A percentile compares a stretch with the other conserved stretches of the same genome.
Evolutionary conservation across 2,113 vertebrate genomes (phyloP).

Genomic region (Burhinus oedicnemus): DNA sequence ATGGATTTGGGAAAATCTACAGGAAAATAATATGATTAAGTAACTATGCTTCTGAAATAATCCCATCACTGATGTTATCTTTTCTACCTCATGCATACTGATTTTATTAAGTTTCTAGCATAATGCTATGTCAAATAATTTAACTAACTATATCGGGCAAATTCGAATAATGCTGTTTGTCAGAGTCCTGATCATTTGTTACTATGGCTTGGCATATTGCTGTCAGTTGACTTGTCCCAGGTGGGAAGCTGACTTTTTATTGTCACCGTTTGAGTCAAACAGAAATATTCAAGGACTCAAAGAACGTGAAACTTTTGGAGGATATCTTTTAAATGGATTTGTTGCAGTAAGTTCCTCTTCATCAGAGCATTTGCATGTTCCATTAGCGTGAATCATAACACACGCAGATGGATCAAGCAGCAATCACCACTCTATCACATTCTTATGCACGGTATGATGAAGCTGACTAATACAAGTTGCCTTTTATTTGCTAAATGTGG

Average conservation of each 20-base stretch:
- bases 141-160: neutral
- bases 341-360: neutral
- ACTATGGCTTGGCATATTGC: neutral
- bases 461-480: neutral
- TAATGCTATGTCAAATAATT: neutral
- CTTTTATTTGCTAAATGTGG: neutral
- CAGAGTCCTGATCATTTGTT: neutral
- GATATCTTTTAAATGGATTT: neutral
- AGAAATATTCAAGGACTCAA: neutral
- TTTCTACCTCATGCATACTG: neutral
- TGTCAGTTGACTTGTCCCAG: neutral
- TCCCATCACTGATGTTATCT: neutral
- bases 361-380: neutral
- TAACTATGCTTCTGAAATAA: neutral
- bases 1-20: constrained; percentile 1
- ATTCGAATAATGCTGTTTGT: neutral
- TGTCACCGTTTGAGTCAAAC: neutral
- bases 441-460: neutral
- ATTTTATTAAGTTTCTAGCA: neutral
- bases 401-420: neutral
- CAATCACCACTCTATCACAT: neutral
- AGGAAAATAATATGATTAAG: neutral
- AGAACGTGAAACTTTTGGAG: neutral
- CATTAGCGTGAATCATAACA: neutral
- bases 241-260: neutral